Evolutionary conservation across 1,140 invertebrate species (phyloP).

Genomic region (Drosophila sp.): DNA sequence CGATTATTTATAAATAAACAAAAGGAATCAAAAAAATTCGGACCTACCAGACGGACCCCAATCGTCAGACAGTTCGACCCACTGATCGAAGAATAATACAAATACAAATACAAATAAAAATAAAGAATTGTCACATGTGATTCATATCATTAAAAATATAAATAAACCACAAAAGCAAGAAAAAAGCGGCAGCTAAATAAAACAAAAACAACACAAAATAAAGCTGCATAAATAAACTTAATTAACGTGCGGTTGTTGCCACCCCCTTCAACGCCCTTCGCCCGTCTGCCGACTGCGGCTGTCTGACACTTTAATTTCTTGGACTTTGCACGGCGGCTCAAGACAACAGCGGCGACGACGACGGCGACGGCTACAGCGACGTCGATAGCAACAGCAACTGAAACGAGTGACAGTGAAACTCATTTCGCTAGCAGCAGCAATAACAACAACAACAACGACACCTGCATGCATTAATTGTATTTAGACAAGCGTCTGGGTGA

Average conservation of each 20-base stretch:
- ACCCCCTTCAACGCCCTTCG: slow-evolving; percentile 19
- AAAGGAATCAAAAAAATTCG: slow-evolving; percentile 14
- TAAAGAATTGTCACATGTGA: slow-evolving; percentile 75
- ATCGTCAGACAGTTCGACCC: slow-evolving; percentile 46
- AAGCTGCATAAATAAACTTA: slow-evolving; percentile 80
- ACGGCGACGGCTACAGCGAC: slow-evolving; percentile 4
- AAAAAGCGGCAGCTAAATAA: slow-evolving; percentile 74
- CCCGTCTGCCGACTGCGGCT: slow-evolving; percentile 27
- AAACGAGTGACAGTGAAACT: slow-evolving; percentile 59
- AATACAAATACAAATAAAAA: slow-evolving; percentile 19
- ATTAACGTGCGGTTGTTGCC: slow-evolving; percentile 66
- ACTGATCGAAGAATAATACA: slow-evolving; percentile 41
- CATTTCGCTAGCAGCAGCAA: slow-evolving; percentile 24
- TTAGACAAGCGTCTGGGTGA: slow-evolving; percentile 49
- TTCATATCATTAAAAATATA: slow-evolving; percentile 78
- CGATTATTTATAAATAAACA: slow-evolving; percentile 66
- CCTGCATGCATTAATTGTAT: slow-evolving; percentile 55
- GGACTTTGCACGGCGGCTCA: slow-evolving; percentile 80
- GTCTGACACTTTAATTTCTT: slow-evolving; percentile 80
- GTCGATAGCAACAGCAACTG: slow-evolving; percentile 7
- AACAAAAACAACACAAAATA: slow-evolving; percentile 58
- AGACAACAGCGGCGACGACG: slow-evolving; percentile 50
- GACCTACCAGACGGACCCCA: slow-evolving; percentile 7
- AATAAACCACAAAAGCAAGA: slow-evolving; percentile 62
- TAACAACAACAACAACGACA: slow-evolving; percentile 24